A percentile compares a stretch with the other conserved stretches of the same genome.
Evolutionary conservation across 2,888 invertebrate genomes (phyloP).

Genomic region (Tetropium fuscum): DNA sequence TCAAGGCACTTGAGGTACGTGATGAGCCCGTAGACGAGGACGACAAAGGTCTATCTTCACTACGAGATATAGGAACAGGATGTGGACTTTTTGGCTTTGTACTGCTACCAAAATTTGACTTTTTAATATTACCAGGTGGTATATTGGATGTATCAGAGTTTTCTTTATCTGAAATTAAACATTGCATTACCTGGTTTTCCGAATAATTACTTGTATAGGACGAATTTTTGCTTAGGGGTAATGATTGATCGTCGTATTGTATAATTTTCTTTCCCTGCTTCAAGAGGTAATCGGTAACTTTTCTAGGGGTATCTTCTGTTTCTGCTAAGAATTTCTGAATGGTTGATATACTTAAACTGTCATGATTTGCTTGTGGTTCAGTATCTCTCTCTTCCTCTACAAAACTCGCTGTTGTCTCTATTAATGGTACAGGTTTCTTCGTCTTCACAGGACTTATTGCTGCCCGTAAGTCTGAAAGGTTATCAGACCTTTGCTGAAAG

Average conservation of each 20-base stretch:
- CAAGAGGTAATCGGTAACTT: slow-evolving; percentile 38
- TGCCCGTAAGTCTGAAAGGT: slow-evolving; percentile 56
- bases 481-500: slow-evolving; percentile 65
- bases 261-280: slow-evolving; percentile 29
- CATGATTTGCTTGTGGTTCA: slow-evolving; percentile 14
- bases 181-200: slow-evolving; percentile 44
- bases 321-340: slow-evolving; percentile 47
- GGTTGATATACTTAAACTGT: slow-evolving; percentile 51
- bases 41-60: neutral
- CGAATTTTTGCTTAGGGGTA: slow-evolving; percentile 46
- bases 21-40: slow-evolving; percentile 39
- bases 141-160: slow-evolving; percentile 34
- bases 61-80: slow-evolving; percentile 7
- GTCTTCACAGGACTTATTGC: slow-evolving; percentile 51
- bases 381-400: slow-evolving; percentile 20
- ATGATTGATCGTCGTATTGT: slow-evolving; percentile 6
- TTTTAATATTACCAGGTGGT: too few species aligned
- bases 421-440: slow-evolving; percentile 51
- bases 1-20: slow-evolving; percentile 58
- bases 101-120: too few species aligned
- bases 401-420: slow-evolving; percentile 43
- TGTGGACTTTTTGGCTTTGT: neutral
- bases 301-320: slow-evolving; percentile 46
- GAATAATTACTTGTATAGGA: slow-evolving; percentile 48
- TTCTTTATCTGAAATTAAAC: slow-evolving; percentile 41